These are phyloP conservation scores for Amblyraja radiata DNA, from an alignment of 2,797 vertebrate species.

Conservation along the genomic window DNA sequence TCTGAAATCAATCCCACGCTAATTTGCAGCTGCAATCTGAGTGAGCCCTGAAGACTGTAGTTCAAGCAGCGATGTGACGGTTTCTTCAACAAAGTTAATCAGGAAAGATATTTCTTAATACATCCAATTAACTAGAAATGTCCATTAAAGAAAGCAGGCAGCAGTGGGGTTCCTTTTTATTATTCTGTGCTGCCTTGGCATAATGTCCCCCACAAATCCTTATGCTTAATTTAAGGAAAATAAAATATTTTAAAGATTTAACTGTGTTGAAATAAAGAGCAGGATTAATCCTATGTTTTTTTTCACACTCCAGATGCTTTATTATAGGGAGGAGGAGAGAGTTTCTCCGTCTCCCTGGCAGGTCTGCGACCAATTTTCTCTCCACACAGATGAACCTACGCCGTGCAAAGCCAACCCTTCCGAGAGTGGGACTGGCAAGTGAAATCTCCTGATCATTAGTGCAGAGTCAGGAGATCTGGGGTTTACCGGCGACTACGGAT, in stretches of 20 bases:
- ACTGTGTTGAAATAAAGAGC: neutral
- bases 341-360: neutral
- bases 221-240: neutral
- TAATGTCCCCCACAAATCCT: neutral
- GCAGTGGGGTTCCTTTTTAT: neutral
- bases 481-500: neutral
- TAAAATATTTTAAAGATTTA: neutral
- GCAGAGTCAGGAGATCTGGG: neutral
- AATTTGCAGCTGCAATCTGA: constrained; percentile 6
- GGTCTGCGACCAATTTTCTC: neutral
- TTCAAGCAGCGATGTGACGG: constrained; percentile 5
- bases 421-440: neutral
- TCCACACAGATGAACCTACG: neutral
- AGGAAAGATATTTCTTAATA: constrained; percentile 1
- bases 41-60: neutral
- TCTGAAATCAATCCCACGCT: neutral
- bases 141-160: constrained; percentile 19
- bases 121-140: constrained; percentile 4
- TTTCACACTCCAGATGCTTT: neutral
- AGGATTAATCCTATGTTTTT: neutral
- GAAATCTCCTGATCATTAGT: neutral
- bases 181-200: neutral
- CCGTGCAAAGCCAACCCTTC: neutral
- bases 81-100: constrained; percentile 3
- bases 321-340: neutral